A percentile compares a stretch with the other conserved stretches of the same genome.
Conservation (phyloP, 2,113 vertebrate genomes). For the Parotia lawesii region DNA sequence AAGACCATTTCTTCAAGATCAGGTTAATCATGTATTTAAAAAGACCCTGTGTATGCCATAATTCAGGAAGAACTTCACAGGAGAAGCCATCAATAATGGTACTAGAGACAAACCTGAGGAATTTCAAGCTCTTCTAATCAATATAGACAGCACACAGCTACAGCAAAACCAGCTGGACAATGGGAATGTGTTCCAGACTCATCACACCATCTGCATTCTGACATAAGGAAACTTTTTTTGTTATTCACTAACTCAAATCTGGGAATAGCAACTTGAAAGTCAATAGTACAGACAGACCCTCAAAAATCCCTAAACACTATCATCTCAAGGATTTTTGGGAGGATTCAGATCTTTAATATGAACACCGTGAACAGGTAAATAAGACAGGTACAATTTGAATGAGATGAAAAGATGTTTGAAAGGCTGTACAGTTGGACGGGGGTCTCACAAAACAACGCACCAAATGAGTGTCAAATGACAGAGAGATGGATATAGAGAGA, state of each 20-base stretch:
- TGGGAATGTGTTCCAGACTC: not conserved
- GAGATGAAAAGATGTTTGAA: not conserved
- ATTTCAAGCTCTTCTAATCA: not conserved
- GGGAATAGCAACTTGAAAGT: not conserved
- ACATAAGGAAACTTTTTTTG: not conserved
- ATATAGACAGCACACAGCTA: not conserved
- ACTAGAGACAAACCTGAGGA: not conserved
- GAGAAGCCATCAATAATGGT: not conserved
- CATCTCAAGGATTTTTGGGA: not conserved
- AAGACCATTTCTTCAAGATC: not conserved
- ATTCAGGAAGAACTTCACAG: not conserved
- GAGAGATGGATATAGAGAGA: not conserved
- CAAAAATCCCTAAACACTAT: not conserved
- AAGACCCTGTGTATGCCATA: not conserved
- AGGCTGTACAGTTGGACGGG: accelerated
- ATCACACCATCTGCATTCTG: not conserved
- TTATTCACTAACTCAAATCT: not conserved
- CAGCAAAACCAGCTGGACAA: not conserved
- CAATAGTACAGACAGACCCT: not conserved
- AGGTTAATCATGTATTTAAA: not conserved
- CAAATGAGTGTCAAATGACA: not conserved
- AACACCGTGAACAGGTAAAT: not conserved
- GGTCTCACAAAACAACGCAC: not conserved
- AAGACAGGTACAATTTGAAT: not conserved
- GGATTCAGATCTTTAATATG: not conserved